Evolutionary conservation across 2,888 invertebrate species (phyloP), one percentile per base, ranked within the genome.

Genomic region (Drosophila quinaria): DNA sequence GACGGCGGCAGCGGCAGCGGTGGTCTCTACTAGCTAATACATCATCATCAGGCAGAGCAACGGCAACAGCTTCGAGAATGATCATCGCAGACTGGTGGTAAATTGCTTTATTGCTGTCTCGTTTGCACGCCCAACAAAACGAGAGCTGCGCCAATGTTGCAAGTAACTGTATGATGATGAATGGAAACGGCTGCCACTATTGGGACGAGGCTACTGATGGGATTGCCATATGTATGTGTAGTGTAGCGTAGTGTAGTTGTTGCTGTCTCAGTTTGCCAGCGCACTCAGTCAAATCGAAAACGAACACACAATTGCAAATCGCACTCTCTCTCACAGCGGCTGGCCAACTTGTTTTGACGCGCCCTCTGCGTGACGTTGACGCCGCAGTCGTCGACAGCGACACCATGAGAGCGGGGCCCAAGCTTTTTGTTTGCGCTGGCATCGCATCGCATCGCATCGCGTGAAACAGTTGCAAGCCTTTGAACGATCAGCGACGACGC

Each of bases 401-500:
- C 74, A 70, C 66, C 62, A 61, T 74, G 75, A 70, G 70, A 65
- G 75, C 75, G 65, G 61, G 74, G 74, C 71, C 63, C 88, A 86
- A 91, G 91, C 91, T 91, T 91, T 91, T 91, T 90, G 89, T 89
- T 84, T 82, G 83, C 81, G 76, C 77, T 80, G 80, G 80, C 22
- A n/a, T n/a, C n/a, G n/a, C n/a, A n/a, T 19, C 4, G 22, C 22
- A 25, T 25, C 25, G 25, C 78, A 72, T 74, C 86, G 83, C 84
- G 81, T 83, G 89, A 91, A 91, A 91, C 91, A 91, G 91, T 91
- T 91, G 91, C 91, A 90, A 91, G 91, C 87, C 91, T 90, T 90
- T 90, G 89, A 91, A 92, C 92, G 91, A 90, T 89, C 92, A 91
- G 90, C 90, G 87, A 90, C 92, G 90, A 90, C 92, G 91, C 84